phyloP scores from a whole-genome alignment of 1,140 invertebrate genomes.

The Neodiprion lecontei region DNA sequence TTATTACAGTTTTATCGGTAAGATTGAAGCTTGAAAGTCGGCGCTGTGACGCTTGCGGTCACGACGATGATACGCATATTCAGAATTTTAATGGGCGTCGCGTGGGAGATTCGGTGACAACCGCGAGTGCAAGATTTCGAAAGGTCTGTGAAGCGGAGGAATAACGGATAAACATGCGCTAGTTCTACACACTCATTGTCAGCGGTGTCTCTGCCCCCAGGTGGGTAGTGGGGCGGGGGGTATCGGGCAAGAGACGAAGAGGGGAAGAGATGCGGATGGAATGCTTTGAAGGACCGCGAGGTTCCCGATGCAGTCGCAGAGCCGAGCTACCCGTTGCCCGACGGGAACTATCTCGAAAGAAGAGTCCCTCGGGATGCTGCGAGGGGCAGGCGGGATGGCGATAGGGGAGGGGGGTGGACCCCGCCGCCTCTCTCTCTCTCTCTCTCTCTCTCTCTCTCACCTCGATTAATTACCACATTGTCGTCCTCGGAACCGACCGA shows the following conservation, averaged over 20 bases:
- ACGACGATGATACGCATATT: slow-evolving; percentile 18
- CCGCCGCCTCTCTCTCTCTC: slow-evolving; percentile 6
- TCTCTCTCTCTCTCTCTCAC: slow-evolving; percentile 40
- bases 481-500: slow-evolving; percentile 36
- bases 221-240: slow-evolving; percentile 5
- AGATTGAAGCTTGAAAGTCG: neutral
- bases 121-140: slow-evolving; percentile 14
- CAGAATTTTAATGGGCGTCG: slow-evolving; percentile 28
- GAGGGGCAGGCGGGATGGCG: slow-evolving; percentile 20
- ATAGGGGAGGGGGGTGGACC: slow-evolving; percentile 21
- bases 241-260: slow-evolving; percentile 17
- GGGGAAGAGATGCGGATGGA: slow-evolving; percentile 53
- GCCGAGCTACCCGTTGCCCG: slow-evolving; percentile 17
- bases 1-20: neutral
- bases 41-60: neutral
- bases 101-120: neutral
- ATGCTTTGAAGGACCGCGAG: slow-evolving; percentile 63
- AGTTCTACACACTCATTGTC: slow-evolving; percentile 14
- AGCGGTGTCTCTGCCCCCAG: slow-evolving; percentile 26
- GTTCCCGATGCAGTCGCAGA: neutral
- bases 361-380: slow-evolving; percentile 24
- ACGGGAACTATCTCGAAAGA: slow-evolving; percentile 50
- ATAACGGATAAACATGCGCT: slow-evolving; percentile 45
- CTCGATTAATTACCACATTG: slow-evolving; percentile 64
- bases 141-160: slow-evolving; percentile 45